phyloP scores from a whole-genome alignment of 2,888 invertebrate species.

The Heliconius cydno region DNA sequence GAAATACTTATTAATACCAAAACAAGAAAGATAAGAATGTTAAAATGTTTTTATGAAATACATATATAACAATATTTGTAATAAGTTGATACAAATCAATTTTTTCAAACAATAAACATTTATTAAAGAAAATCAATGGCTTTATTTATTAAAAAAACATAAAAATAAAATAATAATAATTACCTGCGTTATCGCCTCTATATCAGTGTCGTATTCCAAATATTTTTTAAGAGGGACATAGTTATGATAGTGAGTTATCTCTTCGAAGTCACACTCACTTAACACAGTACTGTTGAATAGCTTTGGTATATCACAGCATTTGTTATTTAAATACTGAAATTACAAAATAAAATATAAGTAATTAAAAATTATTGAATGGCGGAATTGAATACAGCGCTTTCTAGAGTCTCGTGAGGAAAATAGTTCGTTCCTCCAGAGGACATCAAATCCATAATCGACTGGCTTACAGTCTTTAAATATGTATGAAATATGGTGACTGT shows the following conservation, averaged over 20 bases:
- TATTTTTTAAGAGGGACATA: conserved; percentile 12
- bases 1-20: no score
- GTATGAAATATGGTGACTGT: no score
- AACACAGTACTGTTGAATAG: conserved; percentile 59
- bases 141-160: not conserved
- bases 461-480: not conserved
- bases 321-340: conserved; percentile 43
- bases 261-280: conserved; percentile 61
- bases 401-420: not conserved
- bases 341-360: not conserved
- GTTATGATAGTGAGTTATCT: conserved; percentile 56
- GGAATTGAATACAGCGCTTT: not conserved
- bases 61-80: no score
- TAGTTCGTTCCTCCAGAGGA: not conserved
- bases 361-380: not conserved
- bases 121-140: no score
- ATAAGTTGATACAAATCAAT: no score
- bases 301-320: conserved; percentile 71
- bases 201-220: conserved; percentile 41
- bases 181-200: conserved; percentile 30
- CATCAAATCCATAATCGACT: not conserved
- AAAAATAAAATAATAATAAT: not conserved
- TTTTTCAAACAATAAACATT: no score
- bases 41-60: no score
- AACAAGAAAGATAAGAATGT: not conserved